Base-by-base conservation (phyloP, 2,797 vertebrate genomes). In the Oreortyx pictus region DNA sequence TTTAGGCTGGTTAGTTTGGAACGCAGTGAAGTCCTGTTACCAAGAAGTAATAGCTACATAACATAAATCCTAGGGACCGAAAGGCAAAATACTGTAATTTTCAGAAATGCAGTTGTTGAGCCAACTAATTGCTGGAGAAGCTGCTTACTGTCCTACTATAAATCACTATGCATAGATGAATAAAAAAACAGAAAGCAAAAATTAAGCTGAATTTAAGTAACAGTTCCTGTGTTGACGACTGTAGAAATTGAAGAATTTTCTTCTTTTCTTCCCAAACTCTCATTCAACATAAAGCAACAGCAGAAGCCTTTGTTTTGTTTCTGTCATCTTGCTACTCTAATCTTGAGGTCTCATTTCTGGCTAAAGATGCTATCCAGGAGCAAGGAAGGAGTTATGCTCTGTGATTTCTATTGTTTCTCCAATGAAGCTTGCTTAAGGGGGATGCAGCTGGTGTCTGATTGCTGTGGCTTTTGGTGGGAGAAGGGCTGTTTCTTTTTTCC, bases 51-150 rank as follows among this genome's bases (percentile, higher is more conserved):
- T 80, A 89, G 71, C 70, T 83, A 82, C 56, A 43, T 95, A 88
- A 95, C 83, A 85, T 73, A 89, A 74, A 88, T 91, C 72, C 33
- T 86, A 50, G 83, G 82, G 85, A 91, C 84, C 88, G 66, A 77
- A 90, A 90, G 88, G 80, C 20, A 33, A 82, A 96, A 83, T 66
- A 47, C 27, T 92, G 77, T 80, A 29, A 73, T 88, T 92, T 89
- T 86, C 85, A 93, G 70, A 85, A 95, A 83, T 79, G 65, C n/a
- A 65, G 70, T 81, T 78, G 66, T 74, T 78, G 94, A 94, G 89
- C 93, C 92, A 93, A 94, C n/a, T 93, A 92, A 95, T 93, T 89
- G 80, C 7, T 20, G 57, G 82, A 89, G 82, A 82, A 93, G 87
- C 82, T 93, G 89, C 80, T 94, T 91, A 65, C 79, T 95, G 73